These are phyloP conservation scores for Busseola fusca DNA, from an alignment of 2,888 invertebrate genomes.

Conservation along the genomic window DNA sequence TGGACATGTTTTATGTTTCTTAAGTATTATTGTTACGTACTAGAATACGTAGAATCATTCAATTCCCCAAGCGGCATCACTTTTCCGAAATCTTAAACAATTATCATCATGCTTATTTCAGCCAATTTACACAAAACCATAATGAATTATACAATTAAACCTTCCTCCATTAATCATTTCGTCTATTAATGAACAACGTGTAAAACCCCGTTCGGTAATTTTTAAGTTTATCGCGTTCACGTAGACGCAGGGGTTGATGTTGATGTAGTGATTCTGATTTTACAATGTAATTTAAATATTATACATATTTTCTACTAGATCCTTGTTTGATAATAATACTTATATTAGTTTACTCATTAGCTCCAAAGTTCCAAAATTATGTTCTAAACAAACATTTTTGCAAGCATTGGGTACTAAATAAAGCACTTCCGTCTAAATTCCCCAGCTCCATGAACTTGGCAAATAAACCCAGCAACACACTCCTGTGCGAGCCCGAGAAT, in stretches of 20 bases:
- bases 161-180: neutral
- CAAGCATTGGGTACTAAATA: neutral
- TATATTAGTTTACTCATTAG: neutral
- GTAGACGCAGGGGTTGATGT: no score
- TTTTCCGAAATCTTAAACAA: neutral
- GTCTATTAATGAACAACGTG: neutral
- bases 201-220: no score
- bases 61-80: neutral
- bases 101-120: neutral
- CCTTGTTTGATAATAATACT: neutral
- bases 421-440: neutral
- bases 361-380: no score
- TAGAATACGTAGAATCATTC: no score
- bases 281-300: neutral
- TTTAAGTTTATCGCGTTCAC: no score
- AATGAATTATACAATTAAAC: no score
- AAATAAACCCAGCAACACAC: slow-evolving; percentile 39
- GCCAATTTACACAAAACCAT: no score
- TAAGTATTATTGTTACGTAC: no score
- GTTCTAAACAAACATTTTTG: neutral
- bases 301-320: neutral
- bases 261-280: neutral
- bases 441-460: slow-evolving; percentile 25
- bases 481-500: slow-evolving; percentile 24
- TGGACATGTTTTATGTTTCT: no score